Evolutionary conservation across 2,797 vertebrate species (phyloP), one percentile per base, ranked within the genome.

Genomic region (Hirundo rustica): DNA sequence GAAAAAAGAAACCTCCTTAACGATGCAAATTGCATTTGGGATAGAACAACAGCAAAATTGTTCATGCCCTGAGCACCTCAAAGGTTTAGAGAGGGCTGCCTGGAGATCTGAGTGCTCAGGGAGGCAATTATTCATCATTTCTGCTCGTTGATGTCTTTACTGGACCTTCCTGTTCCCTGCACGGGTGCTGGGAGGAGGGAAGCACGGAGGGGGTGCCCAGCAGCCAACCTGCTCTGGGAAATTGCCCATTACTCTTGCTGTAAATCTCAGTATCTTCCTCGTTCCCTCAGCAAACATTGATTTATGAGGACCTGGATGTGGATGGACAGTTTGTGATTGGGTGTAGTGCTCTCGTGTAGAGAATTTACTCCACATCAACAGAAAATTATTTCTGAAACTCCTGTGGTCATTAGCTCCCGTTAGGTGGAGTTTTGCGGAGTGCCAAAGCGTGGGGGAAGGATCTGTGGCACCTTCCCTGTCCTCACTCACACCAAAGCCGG

Each of bases 241-340:
- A 97, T 97, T 96, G 64, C 95, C 96, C 68, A 53, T 89, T 65
- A 48, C 86, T 92, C 92, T 89, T 83, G 62, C 84, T 95, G 96
- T 92, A 89, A 96, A 97, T 97, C 91, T 97, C 96, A 67, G 96
- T 94, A 53, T 96, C 97, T 96, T 94, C 95, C 93, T 77, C 81
- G 29, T 96, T 97, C 93, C 96, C 97, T 95, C 85, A 9, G 92
- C 89, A 97, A 97, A 97, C 88, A 94, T 98, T 99, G 99, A 99
- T 99, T 98, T 98, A 99, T 98, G 98, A 98, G 98, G 96, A 93
- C 96, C 94, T 96, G 98, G 97, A 99, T 98, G 97, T 87, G 78
- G 98, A 97, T 91, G 96, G 98, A 98, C 98, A 99, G 98, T 98
- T 95, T 95, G 97, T 97, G 97, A 98, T 98, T 98, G 98, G 97